Percentiles rank a stretch among this genome's conserved stretches.
These are phyloP conservation scores for Amyelois transitella DNA, from an alignment of 1,140 invertebrate species.

Conservation along the genomic window DNA sequence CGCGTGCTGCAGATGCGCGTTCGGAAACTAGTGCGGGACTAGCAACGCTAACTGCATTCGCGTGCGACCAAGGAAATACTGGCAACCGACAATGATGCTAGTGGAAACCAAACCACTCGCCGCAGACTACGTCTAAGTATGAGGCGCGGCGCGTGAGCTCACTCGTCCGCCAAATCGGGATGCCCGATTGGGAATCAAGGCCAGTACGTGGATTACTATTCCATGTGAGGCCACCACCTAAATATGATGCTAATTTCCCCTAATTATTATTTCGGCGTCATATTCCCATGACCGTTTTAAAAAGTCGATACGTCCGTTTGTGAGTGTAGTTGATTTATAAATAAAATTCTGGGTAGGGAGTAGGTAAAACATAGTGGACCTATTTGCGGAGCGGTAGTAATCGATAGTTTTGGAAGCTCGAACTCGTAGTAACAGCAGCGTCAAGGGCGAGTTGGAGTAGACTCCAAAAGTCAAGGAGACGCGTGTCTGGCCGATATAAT, in stretches of 20 bases:
- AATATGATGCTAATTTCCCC: conserved; percentile 55
- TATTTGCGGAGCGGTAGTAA: conserved; percentile 2
- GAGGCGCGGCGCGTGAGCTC: conserved; percentile 48
- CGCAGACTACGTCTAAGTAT: conserved; percentile 27
- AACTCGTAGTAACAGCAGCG: conserved; percentile 7
- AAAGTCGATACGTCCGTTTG: neutral
- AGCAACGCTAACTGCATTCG: conserved; percentile 64
- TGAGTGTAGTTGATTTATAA: neutral
- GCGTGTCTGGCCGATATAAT: neutral
- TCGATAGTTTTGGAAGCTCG: conserved; percentile 10
- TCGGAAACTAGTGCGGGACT: conserved; percentile 63
- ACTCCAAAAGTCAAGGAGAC: conserved; percentile 2
- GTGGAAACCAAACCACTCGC: conserved; percentile 26
- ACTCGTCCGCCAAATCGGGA: conserved; percentile 56
- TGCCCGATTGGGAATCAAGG: conserved; percentile 67
- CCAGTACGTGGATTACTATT: conserved; percentile 62
- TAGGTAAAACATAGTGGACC: neutral
- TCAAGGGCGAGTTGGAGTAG: conserved; percentile 3
- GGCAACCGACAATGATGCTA: conserved; percentile 43
- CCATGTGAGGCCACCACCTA: conserved; percentile 52
- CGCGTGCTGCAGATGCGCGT: conserved; percentile 51
- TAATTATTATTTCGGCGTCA: conserved; percentile 58
- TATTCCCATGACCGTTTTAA: conserved; percentile 8
- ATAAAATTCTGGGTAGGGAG: neutral
- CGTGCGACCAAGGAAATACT: conserved; percentile 49